phyloP scores from a whole-genome alignment of 2,797 vertebrate species.

The Iguana delicatissima region DNA sequence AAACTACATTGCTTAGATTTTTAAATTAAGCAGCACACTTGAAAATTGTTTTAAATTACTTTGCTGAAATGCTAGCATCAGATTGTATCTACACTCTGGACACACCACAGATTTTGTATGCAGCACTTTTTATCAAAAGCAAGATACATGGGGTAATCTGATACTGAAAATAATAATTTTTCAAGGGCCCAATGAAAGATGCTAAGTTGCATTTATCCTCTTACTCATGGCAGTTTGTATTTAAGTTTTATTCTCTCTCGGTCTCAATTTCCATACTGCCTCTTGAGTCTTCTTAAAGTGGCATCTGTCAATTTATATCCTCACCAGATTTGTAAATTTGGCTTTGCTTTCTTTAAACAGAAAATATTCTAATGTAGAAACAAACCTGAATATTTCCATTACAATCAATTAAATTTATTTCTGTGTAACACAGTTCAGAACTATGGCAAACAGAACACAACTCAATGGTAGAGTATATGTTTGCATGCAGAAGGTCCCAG shows the following conservation, averaged over 20 bases:
- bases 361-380: neutral
- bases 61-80: conserved; percentile 6
- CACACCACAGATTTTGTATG: neutral
- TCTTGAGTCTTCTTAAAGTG: neutral
- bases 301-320: conserved; percentile 16
- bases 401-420: neutral
- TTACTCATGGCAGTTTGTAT: neutral
- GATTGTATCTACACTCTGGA: neutral
- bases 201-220: neutral
- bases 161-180: conserved; percentile 11
- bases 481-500: neutral
- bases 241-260: conserved; percentile 11
- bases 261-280: neutral
- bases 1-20: conserved; percentile 16
- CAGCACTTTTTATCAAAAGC: neutral
- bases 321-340: conserved; percentile 6
- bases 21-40: conserved; percentile 29
- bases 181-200: neutral
- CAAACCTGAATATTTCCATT: neutral
- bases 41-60: conserved; percentile 33
- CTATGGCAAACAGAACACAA: neutral
- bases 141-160: conserved; percentile 4
- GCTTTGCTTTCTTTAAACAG: conserved; percentile 7
- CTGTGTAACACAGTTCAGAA: neutral
- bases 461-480: neutral